Evolutionary conservation across 2,113 vertebrate species (phyloP).

Genomic region (Oxyura jamaicensis): DNA sequence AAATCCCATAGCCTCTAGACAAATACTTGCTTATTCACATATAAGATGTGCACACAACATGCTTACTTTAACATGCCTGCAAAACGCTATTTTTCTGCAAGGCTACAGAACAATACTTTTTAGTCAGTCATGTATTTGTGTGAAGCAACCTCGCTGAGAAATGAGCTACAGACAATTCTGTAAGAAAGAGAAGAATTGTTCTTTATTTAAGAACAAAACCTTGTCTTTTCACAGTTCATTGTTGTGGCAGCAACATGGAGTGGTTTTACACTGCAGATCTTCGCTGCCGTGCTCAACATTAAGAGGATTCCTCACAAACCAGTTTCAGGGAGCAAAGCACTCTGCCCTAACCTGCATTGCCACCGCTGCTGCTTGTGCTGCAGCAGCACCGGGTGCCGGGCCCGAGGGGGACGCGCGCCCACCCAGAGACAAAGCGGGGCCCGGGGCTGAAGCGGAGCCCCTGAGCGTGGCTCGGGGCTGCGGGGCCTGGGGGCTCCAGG

Average conservation of each 20-base stretch:
- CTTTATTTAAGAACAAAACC: not conserved
- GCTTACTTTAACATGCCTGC: not conserved
- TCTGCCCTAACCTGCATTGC: not conserved
- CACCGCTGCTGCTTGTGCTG: not conserved
- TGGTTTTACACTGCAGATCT: not conserved
- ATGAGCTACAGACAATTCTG: not conserved
- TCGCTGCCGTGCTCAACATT: not conserved
- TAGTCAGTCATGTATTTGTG: not conserved
- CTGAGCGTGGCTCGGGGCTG: not conserved
- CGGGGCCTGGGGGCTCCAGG: not conserved
- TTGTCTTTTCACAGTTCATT: not conserved
- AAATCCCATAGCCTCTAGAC: not conserved
- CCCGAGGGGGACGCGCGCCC: accelerated
- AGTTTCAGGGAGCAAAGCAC: not conserved
- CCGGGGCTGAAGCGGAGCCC: not conserved
- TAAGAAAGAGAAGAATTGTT: not conserved
- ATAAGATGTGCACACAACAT: not conserved
- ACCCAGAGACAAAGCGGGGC: not conserved
- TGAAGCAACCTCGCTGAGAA: not conserved
- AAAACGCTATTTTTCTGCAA: not conserved
- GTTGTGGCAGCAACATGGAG: not conserved
- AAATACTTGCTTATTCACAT: not conserved
- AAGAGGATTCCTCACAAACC: not conserved
- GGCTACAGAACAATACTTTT: not conserved
- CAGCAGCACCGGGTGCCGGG: not conserved